phyloP scores from a whole-genome alignment of 2,113 vertebrate genomes.

The Tricholaema leucomelas region DNA sequence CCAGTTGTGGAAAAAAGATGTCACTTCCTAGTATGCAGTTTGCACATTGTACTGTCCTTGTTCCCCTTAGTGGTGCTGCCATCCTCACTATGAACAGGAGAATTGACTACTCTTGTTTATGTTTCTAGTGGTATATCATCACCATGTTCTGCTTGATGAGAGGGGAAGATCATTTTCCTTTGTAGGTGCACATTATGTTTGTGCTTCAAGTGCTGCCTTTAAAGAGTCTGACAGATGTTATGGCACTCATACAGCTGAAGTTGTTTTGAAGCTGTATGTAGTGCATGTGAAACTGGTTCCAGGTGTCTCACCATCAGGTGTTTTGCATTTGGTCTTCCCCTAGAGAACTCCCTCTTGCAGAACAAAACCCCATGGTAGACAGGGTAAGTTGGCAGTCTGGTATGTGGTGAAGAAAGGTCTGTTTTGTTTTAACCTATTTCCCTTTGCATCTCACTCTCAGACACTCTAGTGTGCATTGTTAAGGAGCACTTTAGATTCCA shows the following conservation, averaged over 20 bases:
- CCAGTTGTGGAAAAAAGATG: neutral
- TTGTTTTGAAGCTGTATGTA: neutral
- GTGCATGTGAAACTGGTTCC: neutral
- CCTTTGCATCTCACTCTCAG: neutral
- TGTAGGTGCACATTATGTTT: fast-evolving
- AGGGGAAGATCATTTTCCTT: neutral
- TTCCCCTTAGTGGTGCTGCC: fast-evolving
- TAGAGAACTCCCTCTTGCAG: neutral
- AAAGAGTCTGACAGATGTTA: neutral
- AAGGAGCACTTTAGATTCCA: neutral
- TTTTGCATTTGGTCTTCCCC: neutral
- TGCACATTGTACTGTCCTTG: neutral
- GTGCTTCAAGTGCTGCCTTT: neutral
- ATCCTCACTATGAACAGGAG: fast-evolving
- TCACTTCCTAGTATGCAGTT: neutral
- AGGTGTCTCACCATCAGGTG: neutral
- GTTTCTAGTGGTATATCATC: neutral
- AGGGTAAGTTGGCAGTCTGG: neutral
- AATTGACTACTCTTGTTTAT: neutral
- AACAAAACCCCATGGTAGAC: fast-evolving
- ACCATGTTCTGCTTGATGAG: fast-evolving
- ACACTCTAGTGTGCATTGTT: neutral
- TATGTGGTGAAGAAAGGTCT: neutral
- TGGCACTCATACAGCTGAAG: neutral
- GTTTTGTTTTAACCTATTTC: fast-evolving